A percentile compares a stretch with the other conserved stretches of the same genome.
Conservation (phyloP, 2,797 vertebrate species). For the Pseudochromis fuscus region DNA sequence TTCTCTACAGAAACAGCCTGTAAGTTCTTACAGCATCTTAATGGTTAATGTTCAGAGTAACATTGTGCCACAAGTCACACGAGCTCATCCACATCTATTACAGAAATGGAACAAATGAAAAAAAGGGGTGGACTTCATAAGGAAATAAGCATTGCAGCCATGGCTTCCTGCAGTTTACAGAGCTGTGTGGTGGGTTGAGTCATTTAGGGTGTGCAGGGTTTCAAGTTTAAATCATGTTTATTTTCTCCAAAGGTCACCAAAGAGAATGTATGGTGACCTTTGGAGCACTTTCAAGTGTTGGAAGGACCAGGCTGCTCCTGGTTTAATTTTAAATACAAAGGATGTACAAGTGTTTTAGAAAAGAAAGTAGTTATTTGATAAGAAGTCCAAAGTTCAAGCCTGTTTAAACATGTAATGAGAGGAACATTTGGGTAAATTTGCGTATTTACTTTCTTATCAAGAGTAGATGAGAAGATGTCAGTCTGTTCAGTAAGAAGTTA, state of each 20-base stretch:
- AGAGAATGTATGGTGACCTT: not conserved
- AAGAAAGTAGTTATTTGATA: not conserved
- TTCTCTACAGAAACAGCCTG: too few relatives aligned
- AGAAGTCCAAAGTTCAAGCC: not conserved
- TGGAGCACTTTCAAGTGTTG: not conserved
- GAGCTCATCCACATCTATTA: too few relatives aligned
- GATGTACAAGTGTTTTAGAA: not conserved
- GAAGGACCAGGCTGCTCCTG: not conserved
- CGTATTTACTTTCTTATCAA: not conserved
- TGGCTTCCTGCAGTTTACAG: too few relatives aligned
- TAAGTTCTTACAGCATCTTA: too few relatives aligned
- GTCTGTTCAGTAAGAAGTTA: not conserved
- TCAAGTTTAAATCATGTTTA: conserved; percentile 6
- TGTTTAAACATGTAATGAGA: not conserved
- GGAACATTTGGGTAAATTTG: not conserved
- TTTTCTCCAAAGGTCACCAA: not conserved
- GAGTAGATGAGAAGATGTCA: not conserved
- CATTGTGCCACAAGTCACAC: too few relatives aligned
- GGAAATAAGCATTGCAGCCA: not conserved
- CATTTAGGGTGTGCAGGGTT: not conserved
- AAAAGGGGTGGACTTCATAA: too few relatives aligned
- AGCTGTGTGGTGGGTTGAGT: too few relatives aligned
- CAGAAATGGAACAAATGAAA: too few relatives aligned
- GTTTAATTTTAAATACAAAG: not conserved
- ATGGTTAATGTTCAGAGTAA: too few relatives aligned